These are phyloP conservation scores for Anisognathus igniventris DNA, from an alignment of 2,797 vertebrate species.

Conservation along the genomic window DNA sequence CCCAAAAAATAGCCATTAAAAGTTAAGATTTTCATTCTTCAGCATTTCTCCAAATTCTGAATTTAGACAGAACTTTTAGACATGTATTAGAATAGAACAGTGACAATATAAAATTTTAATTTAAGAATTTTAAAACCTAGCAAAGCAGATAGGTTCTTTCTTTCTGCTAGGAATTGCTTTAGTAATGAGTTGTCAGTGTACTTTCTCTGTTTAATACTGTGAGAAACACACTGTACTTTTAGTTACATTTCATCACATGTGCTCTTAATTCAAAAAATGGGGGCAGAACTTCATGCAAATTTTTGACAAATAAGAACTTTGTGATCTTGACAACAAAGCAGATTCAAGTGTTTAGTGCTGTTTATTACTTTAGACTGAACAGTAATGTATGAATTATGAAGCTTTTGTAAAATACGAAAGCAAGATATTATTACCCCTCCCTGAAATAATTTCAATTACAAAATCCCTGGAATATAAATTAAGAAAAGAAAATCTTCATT, in stretches of 20 bases:
- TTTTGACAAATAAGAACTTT: not conserved
- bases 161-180: not conserved
- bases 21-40: not conserved
- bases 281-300: not conserved
- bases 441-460: not conserved
- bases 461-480: not conserved
- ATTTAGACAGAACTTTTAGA: not conserved
- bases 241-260: not conserved
- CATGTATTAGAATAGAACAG: not conserved
- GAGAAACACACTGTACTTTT: not conserved
- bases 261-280: not conserved
- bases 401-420: conserved; percentile 6
- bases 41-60: not conserved
- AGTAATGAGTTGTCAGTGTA: not conserved
- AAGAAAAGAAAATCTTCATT: not conserved
- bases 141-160: not conserved
- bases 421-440: not conserved
- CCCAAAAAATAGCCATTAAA: not conserved
- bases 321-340: not conserved
- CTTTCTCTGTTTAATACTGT: not conserved
- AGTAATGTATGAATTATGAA: not conserved
- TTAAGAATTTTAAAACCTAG: not conserved
- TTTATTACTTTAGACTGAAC: conserved; percentile 3
- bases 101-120: not conserved
- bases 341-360: not conserved